phyloP scores from a whole-genome alignment of 1,140 invertebrate genomes.

The Protaetia brevitarsis region DNA sequence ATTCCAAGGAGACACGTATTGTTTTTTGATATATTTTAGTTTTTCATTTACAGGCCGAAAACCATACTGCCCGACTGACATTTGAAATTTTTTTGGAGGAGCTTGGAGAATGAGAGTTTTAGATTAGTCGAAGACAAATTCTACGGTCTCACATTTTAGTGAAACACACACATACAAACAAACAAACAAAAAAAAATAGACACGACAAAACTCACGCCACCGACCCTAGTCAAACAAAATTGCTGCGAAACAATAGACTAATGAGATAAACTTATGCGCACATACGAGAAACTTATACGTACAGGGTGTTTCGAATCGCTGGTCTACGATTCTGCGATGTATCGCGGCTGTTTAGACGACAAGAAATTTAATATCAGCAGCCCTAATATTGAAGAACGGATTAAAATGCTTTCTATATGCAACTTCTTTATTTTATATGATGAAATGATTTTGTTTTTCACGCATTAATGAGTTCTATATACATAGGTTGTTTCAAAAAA shows the following conservation, averaged over 20 bases:
- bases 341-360: no score
- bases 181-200: neutral
- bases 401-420: no score
- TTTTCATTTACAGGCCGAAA: slow-evolving; percentile 48
- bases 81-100: slow-evolving; percentile 50
- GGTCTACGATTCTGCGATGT: no score
- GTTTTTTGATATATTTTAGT: slow-evolving; percentile 40
- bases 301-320: no score
- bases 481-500: no score
- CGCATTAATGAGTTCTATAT: no score
- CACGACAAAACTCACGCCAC: neutral
- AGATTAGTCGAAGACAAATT: slow-evolving; percentile 49
- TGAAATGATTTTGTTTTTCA: no score
- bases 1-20: slow-evolving; percentile 23
- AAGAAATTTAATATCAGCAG: no score
- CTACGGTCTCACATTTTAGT: slow-evolving; percentile 47
- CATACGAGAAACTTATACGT: neutral
- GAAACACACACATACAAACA: neutral
- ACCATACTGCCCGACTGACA: slow-evolving; percentile 48
- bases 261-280: neutral
- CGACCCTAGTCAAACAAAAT: slow-evolving; percentile 23
- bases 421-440: no score
- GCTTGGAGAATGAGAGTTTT: slow-evolving; percentile 48
- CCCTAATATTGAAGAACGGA: no score
- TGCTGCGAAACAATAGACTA: neutral